These are phyloP conservation scores for Toxotes chatareus DNA, from an alignment of 2,113 vertebrate genomes.

Conservation along the genomic window DNA sequence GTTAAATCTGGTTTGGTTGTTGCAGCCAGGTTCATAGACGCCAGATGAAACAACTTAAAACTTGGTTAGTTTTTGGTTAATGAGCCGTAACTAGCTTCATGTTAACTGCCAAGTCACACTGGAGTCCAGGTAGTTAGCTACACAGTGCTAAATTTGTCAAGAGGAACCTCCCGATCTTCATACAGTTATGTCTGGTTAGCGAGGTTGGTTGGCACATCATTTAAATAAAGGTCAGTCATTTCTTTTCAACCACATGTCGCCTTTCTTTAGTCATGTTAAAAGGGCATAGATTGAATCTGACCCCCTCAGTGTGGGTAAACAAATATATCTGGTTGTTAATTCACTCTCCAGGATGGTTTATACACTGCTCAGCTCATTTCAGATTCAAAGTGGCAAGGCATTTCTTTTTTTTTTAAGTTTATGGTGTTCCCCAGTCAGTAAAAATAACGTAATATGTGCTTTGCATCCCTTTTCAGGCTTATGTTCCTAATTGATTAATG, in stretches of 20 bases:
- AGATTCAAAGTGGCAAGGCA: neutral
- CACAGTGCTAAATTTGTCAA: neutral
- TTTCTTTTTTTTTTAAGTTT: neutral
- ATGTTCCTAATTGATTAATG: neutral
- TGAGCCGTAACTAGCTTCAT: neutral
- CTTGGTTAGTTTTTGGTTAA: neutral
- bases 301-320: constrained; percentile 1
- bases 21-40: no score
- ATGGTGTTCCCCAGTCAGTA: neutral
- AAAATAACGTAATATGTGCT: neutral
- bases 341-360: neutral
- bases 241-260: neutral
- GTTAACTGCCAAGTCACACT: constrained; percentile 48
- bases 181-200: neutral
- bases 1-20: fast-evolving
- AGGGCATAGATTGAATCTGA: constrained; percentile 9
- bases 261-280: constrained; percentile 5
- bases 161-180: neutral
- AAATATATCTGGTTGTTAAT: neutral
- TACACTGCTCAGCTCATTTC: neutral
- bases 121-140: neutral
- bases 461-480: neutral
- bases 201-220: neutral
- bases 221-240: neutral
- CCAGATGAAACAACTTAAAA: neutral